phyloP scores from a whole-genome alignment of 1,140 invertebrate genomes.

The Galleria mellonella region DNA sequence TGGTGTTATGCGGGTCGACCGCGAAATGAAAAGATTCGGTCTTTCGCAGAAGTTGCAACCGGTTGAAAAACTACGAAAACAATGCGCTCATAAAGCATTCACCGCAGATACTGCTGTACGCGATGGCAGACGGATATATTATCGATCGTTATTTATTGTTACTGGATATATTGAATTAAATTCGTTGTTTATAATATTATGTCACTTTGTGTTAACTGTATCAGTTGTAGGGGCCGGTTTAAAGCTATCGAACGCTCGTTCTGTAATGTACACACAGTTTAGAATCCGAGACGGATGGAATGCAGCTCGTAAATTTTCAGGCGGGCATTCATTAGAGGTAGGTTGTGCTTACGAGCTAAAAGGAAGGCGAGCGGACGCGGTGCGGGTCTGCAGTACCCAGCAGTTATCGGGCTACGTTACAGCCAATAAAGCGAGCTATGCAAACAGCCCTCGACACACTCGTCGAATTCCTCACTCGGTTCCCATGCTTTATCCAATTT shows the following conservation, averaged over 20 bases:
- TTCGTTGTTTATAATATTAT: conserved; percentile 5
- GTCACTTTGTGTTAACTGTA: too few species aligned
- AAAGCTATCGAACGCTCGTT: not conserved
- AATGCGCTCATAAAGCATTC: conserved; percentile 64
- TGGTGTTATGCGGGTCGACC: conserved; percentile 62
- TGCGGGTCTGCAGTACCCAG: conserved; percentile 20
- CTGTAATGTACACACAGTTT: not conserved
- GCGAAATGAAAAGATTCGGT: conserved; percentile 54
- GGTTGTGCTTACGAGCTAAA: conserved; percentile 4
- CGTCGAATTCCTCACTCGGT: conserved; percentile 52
- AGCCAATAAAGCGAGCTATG: conserved; percentile 68
- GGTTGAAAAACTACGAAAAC: conserved; percentile 47
- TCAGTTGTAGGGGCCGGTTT: conserved; percentile 5
- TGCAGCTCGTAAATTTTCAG: conserved; percentile 45
- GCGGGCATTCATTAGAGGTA: conserved; percentile 49
- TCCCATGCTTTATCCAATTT: conserved; percentile 71
- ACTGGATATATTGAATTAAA: not conserved
- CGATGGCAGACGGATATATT: conserved; percentile 23
- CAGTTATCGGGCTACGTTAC: conserved; percentile 52
- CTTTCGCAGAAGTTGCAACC: conserved; percentile 24
- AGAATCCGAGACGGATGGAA: conserved; percentile 36
- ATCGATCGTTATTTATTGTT: conserved; percentile 1
- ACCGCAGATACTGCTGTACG: conserved; percentile 42
- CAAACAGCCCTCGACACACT: conserved; percentile 51
- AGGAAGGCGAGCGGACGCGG: conserved; percentile 12